Evolutionary conservation across 2,113 vertebrate species (phyloP).

Genomic region (Cacatua alba): DNA sequence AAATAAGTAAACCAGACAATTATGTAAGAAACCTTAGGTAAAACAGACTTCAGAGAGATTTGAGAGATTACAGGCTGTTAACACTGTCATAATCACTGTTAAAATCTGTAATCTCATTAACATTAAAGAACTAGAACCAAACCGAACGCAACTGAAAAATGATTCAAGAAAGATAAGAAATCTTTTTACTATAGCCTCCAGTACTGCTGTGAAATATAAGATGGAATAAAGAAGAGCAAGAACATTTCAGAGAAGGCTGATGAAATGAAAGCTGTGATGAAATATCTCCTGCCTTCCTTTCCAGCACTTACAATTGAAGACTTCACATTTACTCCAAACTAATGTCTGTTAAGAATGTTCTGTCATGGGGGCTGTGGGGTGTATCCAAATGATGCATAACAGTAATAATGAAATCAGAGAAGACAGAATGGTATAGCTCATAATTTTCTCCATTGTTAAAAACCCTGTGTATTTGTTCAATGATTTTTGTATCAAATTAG

Average conservation of each 20-base stretch:
- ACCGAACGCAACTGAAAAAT: neutral
- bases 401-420: neutral
- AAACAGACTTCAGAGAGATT: conserved; percentile 3
- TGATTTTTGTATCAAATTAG: neutral
- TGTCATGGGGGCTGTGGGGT: neutral
- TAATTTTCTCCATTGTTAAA: neutral
- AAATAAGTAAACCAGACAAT: neutral
- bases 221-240: neutral
- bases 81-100: conserved; percentile 3
- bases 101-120: conserved; percentile 39
- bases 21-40: neutral
- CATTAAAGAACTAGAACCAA: neutral
- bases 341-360: neutral
- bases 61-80: conserved; percentile 42
- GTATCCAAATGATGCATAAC: neutral
- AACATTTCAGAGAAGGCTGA: neutral
- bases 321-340: neutral
- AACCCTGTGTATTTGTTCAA: neutral
- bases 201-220: neutral
- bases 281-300: neutral
- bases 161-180: neutral
- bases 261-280: neutral
- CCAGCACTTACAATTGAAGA: neutral
- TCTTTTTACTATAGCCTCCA: neutral
- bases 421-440: neutral